Percentiles rank a stretch among this genome's conserved stretches.
Evolutionary conservation across 2,888 invertebrate genomes (phyloP).

Genomic region (Orthonychiurus folsomi): DNA sequence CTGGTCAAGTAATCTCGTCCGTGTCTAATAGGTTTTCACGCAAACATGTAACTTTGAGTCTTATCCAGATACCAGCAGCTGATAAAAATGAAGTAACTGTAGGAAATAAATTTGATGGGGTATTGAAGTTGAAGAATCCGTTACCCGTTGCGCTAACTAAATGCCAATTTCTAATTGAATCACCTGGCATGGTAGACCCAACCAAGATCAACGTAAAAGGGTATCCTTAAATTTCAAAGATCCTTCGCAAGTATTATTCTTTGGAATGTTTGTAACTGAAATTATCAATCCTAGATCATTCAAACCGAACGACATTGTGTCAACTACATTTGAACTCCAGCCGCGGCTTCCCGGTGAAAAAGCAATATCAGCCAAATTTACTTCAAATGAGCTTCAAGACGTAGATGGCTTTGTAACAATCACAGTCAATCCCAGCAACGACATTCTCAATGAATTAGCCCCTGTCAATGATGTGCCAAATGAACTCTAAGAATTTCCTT

Average conservation of each 20-base stretch:
- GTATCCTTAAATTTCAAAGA: constrained; percentile 41
- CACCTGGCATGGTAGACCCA: constrained; percentile 66
- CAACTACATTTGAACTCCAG: constrained; percentile 63
- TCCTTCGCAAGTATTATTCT: not conserved
- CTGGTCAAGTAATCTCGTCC: not conserved
- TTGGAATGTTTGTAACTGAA: no score
- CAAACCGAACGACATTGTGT: constrained; percentile 59
- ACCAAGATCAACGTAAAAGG: constrained; percentile 60
- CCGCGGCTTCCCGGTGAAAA: constrained; percentile 70
- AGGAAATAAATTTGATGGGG: constrained; percentile 50
- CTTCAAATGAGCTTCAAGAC: constrained; percentile 76
- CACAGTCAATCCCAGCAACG: constrained; percentile 28
- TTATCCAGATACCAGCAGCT: constrained; percentile 2
- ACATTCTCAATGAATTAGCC: constrained; percentile 12
- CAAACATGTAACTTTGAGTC: no score
- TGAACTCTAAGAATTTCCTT: no score
- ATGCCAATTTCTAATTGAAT: constrained; percentile 70
- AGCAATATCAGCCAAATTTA: constrained; percentile 77
- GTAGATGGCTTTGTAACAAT: constrained; percentile 64
- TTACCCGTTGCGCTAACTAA: constrained; percentile 67
- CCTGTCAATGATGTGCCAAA: not conserved
- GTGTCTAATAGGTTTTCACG: no score
- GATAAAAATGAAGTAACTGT: constrained; percentile 44
- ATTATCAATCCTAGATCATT: constrained; percentile 47
- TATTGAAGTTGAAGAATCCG: constrained; percentile 67